Base-by-base conservation (phyloP, 2,888 invertebrate species). In the Xestia ashworthii region DNA sequence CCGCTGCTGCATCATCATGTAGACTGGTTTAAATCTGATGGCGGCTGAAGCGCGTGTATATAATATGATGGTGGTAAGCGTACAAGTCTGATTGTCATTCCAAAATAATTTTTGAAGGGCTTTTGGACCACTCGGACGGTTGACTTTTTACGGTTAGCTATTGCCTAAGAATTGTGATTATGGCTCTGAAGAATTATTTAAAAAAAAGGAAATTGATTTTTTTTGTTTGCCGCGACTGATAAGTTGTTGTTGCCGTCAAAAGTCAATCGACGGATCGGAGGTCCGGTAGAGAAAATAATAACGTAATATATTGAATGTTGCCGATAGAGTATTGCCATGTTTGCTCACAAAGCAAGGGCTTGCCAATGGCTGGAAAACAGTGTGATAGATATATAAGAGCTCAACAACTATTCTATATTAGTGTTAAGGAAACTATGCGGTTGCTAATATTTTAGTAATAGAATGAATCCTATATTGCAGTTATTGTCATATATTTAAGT, bases 1-100 rank as follows among this genome's bases (percentile, higher is more conserved):
- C 94, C 97, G 98, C 92, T 98, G 98, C 95, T 98, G 98, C 94
- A 94, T 97, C 83, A 96, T 98, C 80, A 98, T 98, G 98, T 98
- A 97, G 65, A 0, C 68, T 41, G 25, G 14, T 11, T n/a, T n/a
- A n/a, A n/a, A n/a, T n/a, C n/a, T n/a, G n/a, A n/a, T n/a, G n/a
- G 65, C 84, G 83, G 83, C 81, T 44, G 32, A 64, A 25, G 75
- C 80, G 81, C 78, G 82, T 88, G 67, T 77, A 74, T 70, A 58
- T 41, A 74, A 73, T 87, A 84, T 88, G 81, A 87, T 87, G 71
- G 68, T 83, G 83, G 80, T 81, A 87, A 89, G 92, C 87, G 90
- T 90, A 92, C 91, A 94, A 95, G 94, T 95, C 95, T 95, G 94
- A 95, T 93, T 91, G 92, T 94, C 94, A 94, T 95, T 95, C 95